Percentiles rank a stretch among this genome's conserved stretches.
Conservation (phyloP, 2,113 vertebrate genomes). For the Arvicanthis niloticus region DNA sequence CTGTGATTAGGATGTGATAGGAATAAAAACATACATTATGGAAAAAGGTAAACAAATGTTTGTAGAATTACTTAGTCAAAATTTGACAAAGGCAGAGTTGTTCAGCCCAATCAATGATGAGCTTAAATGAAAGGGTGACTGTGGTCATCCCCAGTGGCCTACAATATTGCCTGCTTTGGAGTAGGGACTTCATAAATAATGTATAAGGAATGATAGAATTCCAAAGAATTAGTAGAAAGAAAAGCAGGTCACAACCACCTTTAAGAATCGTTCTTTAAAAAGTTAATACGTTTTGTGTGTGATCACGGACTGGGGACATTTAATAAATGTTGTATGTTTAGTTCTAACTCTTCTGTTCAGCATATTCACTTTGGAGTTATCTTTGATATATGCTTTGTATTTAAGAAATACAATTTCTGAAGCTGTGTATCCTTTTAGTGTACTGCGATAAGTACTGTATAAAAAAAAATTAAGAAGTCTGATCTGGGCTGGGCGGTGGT, state of each 20-base stretch:
- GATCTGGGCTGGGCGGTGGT: neutral
- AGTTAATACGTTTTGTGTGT: neutral
- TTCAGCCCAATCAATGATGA: slow-evolving; percentile 1
- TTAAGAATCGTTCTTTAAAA: slow-evolving; percentile 27
- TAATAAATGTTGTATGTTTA: slow-evolving; percentile 21
- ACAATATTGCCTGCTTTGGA: neutral
- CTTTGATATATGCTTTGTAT: neutral
- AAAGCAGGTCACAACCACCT: neutral
- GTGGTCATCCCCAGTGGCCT: neutral
- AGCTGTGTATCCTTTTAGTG: neutral
- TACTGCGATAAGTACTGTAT: neutral
- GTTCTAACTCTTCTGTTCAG: slow-evolving; percentile 12
- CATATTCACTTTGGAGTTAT: slow-evolving; percentile 1
- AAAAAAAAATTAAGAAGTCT: neutral
- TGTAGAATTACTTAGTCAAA: slow-evolving; percentile 25
- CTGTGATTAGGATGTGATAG: no score
- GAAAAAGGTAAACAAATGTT: neutral
- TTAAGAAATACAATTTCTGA: slow-evolving; percentile 49
- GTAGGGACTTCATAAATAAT: slow-evolving; percentile 38
- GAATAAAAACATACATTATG: no score
- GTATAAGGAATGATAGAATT: neutral
- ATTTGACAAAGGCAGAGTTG: neutral
- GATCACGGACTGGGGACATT: neutral
- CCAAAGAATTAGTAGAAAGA: neutral
- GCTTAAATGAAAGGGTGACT: neutral